A percentile compares a stretch with the other conserved stretches of the same genome.
Conservation (phyloP, 2,888 invertebrate species). For the Melieria crassipennis region DNA sequence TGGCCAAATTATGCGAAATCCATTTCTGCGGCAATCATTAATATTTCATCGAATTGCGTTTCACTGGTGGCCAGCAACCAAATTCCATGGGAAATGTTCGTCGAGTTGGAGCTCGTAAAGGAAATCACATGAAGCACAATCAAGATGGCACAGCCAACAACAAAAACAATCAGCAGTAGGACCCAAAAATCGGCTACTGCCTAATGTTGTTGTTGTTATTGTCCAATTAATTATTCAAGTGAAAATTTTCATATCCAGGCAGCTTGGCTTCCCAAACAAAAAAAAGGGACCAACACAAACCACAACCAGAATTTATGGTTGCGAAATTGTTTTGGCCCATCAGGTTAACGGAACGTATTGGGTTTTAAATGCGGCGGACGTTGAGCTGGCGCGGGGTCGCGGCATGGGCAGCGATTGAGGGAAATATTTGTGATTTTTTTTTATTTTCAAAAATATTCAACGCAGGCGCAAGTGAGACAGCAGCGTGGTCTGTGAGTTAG, state of each 20-base stretch:
- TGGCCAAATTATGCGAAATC: conserved; percentile 7
- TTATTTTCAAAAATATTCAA: too few species aligned
- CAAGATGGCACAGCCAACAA: too few species aligned
- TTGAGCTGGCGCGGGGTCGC: too few species aligned
- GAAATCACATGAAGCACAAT: too few species aligned
- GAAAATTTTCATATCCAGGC: conserved; percentile 58
- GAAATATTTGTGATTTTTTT: too few species aligned
- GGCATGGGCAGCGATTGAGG: too few species aligned
- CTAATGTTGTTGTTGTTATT: conserved; percentile 14
- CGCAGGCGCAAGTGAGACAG: not conserved
- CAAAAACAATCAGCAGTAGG: too few species aligned
- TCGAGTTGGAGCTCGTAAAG: too few species aligned
- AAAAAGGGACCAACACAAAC: conserved; percentile 4
- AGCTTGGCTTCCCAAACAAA: conserved; percentile 11
- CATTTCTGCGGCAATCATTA: not conserved
- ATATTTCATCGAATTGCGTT: not conserved
- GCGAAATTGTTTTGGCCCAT: conserved; percentile 58
- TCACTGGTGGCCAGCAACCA: not conserved
- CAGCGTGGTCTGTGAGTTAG: conserved; percentile 11
- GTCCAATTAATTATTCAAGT: conserved; percentile 58
- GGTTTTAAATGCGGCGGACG: conserved; percentile 18
- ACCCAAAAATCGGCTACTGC: not conserved
- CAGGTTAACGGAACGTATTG: conserved; percentile 48
- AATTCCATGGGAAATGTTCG: too few species aligned
- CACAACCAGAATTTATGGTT: conserved; percentile 53